Percentiles rank a stretch among this genome's conserved stretches.
phyloP scores from a whole-genome alignment of 2,113 vertebrate species.

The Agapornis roseicollis region DNA sequence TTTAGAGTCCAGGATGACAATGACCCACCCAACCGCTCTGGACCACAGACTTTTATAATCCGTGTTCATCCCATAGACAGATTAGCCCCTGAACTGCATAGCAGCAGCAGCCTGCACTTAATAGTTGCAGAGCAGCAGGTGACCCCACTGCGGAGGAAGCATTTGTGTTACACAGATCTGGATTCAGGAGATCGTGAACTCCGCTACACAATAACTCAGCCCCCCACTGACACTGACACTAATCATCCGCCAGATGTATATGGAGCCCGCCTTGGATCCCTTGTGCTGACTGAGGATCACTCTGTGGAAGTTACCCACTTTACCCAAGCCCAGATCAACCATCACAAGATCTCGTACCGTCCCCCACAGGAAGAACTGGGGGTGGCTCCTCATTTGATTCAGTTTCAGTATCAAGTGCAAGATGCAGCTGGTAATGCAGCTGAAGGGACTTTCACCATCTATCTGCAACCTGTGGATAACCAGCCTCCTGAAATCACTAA shows the following conservation, averaged over 20 bases:
- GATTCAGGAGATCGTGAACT: constrained; percentile 93
- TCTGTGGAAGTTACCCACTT: constrained; percentile 82
- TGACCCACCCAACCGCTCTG: constrained; percentile 91
- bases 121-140: constrained; percentile 90
- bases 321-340: constrained; percentile 95
- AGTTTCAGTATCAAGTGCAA: constrained; percentile 89
- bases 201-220: constrained; percentile 82
- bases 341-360: constrained; percentile 91
- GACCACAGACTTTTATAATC: constrained; percentile 81
- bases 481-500: constrained; percentile 92
- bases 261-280: constrained; percentile 73
- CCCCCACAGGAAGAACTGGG: constrained; percentile 91
- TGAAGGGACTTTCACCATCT: constrained; percentile 84
- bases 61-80: constrained; percentile 89
- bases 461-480: constrained; percentile 91
- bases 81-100: constrained; percentile 85
- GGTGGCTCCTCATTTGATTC: constrained; percentile 86
- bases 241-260: constrained; percentile 74
- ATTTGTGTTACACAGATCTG: constrained; percentile 89
- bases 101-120: constrained; percentile 86
- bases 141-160: constrained; percentile 86
- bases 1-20: constrained; percentile 93
- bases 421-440: constrained; percentile 84
- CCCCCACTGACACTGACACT: constrained; percentile 87
- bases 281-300: constrained; percentile 89